Evolutionary conservation across 2,113 vertebrate genomes (phyloP), one percentile per base, ranked within the genome.

Genomic region (Drymodes brunneopygia): DNA sequence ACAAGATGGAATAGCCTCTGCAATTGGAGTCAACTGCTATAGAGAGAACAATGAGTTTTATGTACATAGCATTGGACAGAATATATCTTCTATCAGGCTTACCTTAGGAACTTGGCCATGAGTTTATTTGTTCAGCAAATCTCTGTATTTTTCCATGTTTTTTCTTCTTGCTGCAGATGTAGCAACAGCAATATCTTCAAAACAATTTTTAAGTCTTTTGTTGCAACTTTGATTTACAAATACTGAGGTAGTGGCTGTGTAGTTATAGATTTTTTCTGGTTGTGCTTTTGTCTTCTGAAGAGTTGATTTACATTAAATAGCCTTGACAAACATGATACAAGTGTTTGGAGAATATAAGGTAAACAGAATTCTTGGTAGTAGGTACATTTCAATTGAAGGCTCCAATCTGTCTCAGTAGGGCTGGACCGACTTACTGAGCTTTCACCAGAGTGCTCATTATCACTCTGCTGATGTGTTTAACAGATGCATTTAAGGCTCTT

Each of bases 301-400:
- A 77, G 42, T 35, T 93, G 36, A 80, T 92, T 90, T 94, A 70
- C 81, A 92, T 73, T 67, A 80, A 88, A 82, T 65, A 90, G 21
- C 54, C 57, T 75, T 70, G 62, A 65, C 60, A 88, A 93, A 90
- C 33, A 29, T 62, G 62, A 62, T 90, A 57, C 18, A 77, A 90
- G 28, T 57, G 36, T 85, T 92, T 72, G 66, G 45, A 61, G 28
- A 65, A 82, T 42, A 35, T 61, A 86, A 85, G 17, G 53, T 80
- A 86, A 80, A 72, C 29, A 74, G 15, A 74, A 42, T 88, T 88
- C n/a, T 80, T 88, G 47, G 36, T 73, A 60, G 51, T 50, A 73
- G 62, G 44, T 72, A 57, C 31, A 40, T 69, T 93, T 45, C n/a
- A 53, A 53, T 20, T 40, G 45, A 90, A 90, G 88, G 86, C 71